These are phyloP conservation scores for Azemiops feae DNA, from an alignment of 2,113 vertebrate genomes.

Conservation along the genomic window DNA sequence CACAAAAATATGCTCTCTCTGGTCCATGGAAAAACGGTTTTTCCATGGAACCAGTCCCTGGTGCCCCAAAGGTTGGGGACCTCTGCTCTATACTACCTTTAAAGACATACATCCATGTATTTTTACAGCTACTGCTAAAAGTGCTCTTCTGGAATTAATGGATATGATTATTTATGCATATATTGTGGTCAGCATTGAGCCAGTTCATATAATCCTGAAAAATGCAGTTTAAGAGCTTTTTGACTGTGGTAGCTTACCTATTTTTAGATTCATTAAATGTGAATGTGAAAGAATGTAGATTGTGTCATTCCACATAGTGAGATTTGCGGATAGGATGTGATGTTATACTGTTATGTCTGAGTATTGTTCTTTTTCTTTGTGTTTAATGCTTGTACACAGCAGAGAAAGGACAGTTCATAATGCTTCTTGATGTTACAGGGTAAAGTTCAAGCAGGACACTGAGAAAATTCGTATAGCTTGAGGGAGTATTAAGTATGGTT, in stretches of 20 bases:
- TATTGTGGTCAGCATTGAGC: constrained; percentile 29
- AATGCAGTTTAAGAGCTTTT: constrained; percentile 9
- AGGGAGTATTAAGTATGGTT: background rate
- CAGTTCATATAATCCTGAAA: constrained; percentile 11
- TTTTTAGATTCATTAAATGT: constrained; percentile 19
- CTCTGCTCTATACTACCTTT: background rate
- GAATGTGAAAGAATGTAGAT: constrained; percentile 2
- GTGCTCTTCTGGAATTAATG: constrained; percentile 30
- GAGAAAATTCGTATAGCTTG: constrained; percentile 45
- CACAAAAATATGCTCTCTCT: too few relatives aligned
- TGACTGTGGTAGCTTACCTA: background rate
- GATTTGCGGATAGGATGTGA: background rate
- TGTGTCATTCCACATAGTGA: background rate
- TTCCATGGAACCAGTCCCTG: too few relatives aligned
- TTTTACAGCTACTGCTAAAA: background rate
- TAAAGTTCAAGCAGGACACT: constrained; percentile 16
- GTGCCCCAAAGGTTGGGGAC: too few relatives aligned
- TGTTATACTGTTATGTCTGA: constrained; percentile 33
- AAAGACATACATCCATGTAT: background rate
- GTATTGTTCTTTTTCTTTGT: constrained; percentile 40
- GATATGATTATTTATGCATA: constrained; percentile 41
- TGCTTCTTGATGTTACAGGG: constrained; percentile 49
- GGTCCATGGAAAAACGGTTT: too few relatives aligned
- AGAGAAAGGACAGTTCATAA: constrained; percentile 37
- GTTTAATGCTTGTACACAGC: background rate